Evolutionary conservation across 2,888 invertebrate genomes (phyloP), one percentile per base, ranked within the genome.

Genomic region (Sussaba pulchella): DNA sequence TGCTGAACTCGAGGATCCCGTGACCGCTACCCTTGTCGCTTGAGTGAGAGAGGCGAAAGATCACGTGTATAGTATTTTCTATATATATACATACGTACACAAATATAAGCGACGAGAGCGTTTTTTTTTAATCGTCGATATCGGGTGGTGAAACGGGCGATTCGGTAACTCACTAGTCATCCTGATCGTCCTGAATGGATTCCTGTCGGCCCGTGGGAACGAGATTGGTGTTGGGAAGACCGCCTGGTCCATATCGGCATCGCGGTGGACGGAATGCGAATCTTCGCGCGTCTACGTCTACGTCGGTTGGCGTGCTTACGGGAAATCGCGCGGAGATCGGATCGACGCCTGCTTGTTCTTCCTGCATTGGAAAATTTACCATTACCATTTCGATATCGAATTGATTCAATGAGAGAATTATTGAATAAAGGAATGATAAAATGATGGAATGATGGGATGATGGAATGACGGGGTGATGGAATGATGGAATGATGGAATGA

Each of bases 1-100:
- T 96, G 24, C 96, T 95, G 92, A 98, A 97, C 92, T 98, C 97
- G 70, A 98, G 92, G 86, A 96, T 96, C 52, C 96, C 96, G 80
- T 96, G 95, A 73, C 96, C 95, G 83, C 89, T 91, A 47, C 89
- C 89, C 85, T 92, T 92, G 45, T 92, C 93, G 78, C 93, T 93
- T 71, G 52, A 43, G 54, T 12, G 39, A 78, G 67, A 14, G 72
- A 54, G 64, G 66, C 64, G 17, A 39, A 67, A 52, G 24, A n/a
- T n/a, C 24, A n/a, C 43, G 47, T 41, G 39, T 69, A 61, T n/a
- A 3, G 21, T 19, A 45, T 1, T 9, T 19, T 41, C n/a, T 19
- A 1, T 26, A 36, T 19, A 10, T 69, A 0, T n/a, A 5, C 14
- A 6, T 31, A 14, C 9, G n/a, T 31, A n/a, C 1, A 54, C n/a